Evolutionary conservation across 2,113 vertebrate genomes (phyloP).

Genomic region (Coturnix japonica): DNA sequence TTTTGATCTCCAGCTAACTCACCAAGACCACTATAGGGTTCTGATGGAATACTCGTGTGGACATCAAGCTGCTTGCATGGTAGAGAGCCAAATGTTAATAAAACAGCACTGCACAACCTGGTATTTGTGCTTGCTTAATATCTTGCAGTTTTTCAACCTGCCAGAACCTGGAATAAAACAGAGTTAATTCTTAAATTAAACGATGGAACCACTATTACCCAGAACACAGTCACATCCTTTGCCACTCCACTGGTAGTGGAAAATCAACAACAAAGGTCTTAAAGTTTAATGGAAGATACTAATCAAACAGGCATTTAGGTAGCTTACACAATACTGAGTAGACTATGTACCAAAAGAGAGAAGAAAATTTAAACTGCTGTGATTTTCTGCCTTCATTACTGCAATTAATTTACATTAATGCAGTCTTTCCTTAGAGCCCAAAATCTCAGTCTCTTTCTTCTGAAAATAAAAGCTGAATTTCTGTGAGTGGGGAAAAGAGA

Average conservation of each 20-base stretch:
- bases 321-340: not conserved
- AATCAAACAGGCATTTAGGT: not conserved
- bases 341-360: not conserved
- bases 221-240: not conserved
- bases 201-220: not conserved
- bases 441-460: not conserved
- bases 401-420: not conserved
- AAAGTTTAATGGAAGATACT: not conserved
- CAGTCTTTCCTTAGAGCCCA: not conserved
- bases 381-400: not conserved
- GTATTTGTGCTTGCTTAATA: not conserved
- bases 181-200: not conserved
- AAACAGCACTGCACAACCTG: not conserved
- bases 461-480: not conserved
- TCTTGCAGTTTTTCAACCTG: not conserved
- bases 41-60: not conserved
- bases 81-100: rapidly evolving
- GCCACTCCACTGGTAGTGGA: not conserved
- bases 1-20: not conserved
- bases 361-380: not conserved
- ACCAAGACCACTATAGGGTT: not conserved
- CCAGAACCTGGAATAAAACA: not conserved
- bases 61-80: not conserved
- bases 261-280: not conserved
- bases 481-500: not conserved